A percentile compares a stretch with the other conserved stretches of the same genome.
Conservation (phyloP, 2,113 vertebrate genomes). For the Hucho hucho region DNA sequence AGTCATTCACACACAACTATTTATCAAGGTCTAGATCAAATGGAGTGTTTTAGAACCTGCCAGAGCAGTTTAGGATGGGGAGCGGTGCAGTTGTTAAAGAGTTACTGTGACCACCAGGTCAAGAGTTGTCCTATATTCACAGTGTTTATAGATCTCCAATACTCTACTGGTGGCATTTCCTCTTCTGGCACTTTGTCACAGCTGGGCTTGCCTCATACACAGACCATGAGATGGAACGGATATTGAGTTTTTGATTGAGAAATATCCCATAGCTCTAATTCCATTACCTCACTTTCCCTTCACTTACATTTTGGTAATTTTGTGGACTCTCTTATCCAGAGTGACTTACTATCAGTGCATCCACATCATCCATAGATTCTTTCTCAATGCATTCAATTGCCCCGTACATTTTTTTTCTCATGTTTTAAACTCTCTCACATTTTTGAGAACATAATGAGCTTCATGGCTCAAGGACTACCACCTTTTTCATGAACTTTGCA, state of each 20-base stretch:
- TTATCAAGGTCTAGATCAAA: not conserved
- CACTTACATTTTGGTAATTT: not conserved
- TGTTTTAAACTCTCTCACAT: not conserved
- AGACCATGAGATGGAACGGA: not conserved
- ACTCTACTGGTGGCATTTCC: not conserved
- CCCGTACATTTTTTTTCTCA: not conserved
- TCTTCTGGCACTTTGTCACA: conserved; percentile 13
- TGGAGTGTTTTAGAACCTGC: not conserved
- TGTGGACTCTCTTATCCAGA: not conserved
- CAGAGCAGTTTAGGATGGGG: not conserved
- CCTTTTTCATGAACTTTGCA: not conserved
- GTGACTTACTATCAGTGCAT: no score
- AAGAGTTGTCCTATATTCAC: not conserved
- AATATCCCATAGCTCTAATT: not conserved
- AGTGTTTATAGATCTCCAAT: conserved; percentile 6
- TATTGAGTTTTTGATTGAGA: not conserved
- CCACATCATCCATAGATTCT: not conserved
- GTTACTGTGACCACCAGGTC: not conserved
- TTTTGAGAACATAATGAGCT: not conserved
- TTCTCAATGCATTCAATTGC: not conserved
- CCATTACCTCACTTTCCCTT: not conserved
- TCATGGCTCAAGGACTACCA: not conserved
- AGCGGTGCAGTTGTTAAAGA: not conserved
- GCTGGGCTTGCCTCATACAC: not conserved
- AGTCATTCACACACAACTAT: not conserved